Conservation (phyloP, 2,797 vertebrate genomes). For the Halcyon badia region DNA sequence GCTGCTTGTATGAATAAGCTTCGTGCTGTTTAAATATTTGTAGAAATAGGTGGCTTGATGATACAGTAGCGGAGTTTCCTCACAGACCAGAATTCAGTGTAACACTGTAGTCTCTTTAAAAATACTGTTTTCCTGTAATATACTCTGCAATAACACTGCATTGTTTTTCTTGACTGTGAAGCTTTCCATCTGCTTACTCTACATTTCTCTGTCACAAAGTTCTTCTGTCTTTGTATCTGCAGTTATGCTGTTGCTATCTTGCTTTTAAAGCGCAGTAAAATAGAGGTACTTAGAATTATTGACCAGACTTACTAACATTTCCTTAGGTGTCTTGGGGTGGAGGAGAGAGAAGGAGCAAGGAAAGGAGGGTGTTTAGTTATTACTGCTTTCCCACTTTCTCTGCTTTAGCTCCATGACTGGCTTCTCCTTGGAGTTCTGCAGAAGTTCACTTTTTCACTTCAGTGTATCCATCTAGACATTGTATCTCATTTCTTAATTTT, state of each 20-base stretch:
- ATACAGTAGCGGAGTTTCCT: not conserved
- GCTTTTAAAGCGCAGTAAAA: not conserved
- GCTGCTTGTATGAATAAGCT: not conserved
- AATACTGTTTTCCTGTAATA: not conserved
- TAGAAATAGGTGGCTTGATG: not conserved
- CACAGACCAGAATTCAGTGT: rapidly evolving
- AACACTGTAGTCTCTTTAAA: not conserved
- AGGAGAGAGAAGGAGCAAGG: not conserved
- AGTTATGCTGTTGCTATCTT: not conserved
- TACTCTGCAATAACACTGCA: not conserved
- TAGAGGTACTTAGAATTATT: not conserved
- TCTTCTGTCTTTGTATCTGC: not conserved
- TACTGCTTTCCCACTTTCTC: not conserved
- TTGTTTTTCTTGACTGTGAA: not conserved
- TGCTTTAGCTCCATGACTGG: not conserved
- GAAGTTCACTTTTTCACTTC: not conserved
- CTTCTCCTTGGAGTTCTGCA: not conserved
- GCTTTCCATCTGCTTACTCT: not conserved
- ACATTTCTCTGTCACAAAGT: not conserved
- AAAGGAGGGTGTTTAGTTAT: not conserved
- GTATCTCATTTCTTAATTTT: not conserved
- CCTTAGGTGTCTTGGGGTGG: not conserved
- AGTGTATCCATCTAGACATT: not conserved
- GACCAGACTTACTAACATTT: not conserved
- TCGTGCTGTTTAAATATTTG: not conserved